phyloP scores from a whole-genome alignment of 1,140 invertebrate genomes.

The Agrypnia vestita region DNA sequence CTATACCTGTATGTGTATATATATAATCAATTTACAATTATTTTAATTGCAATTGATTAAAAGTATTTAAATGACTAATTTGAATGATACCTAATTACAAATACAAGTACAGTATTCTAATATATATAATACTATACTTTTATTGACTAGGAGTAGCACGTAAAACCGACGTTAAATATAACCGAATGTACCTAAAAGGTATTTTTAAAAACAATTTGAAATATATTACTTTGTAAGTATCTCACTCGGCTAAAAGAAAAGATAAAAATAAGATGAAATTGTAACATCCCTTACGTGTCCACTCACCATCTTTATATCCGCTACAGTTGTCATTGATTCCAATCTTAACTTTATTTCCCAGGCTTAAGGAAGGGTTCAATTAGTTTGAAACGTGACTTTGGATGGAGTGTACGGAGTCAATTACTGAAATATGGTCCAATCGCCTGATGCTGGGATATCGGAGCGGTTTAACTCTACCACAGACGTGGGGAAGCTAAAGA shows the following conservation, averaged over 20 bases:
- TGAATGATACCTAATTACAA: no score
- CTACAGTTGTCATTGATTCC: constrained; percentile 52
- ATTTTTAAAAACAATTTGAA: no score
- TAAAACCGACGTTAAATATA: no score
- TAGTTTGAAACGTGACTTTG: constrained; percentile 60
- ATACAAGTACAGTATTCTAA: no score
- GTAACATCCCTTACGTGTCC: constrained; percentile 19
- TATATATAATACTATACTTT: no score
- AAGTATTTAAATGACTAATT: no score
- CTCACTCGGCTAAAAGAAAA: neutral
- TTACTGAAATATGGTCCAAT: constrained; percentile 58
- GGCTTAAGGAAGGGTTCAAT: constrained; percentile 56
- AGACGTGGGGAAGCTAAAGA: constrained; percentile 27
- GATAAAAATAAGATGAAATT: constrained; percentile 18
- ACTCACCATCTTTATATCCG: constrained; percentile 33
- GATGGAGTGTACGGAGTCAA: constrained; percentile 50
- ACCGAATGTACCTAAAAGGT: no score
- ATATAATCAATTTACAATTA: no score
- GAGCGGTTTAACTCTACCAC: constrained; percentile 33
- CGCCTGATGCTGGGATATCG: constrained; percentile 28
- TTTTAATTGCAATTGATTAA: no score
- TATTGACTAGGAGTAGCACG: no score
- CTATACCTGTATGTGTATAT: no score
- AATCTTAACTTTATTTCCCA: constrained; percentile 59
- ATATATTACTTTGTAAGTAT: neutral